Evolutionary conservation across 2,888 invertebrate genomes (phyloP).

Genomic region (Bugula neritina): DNA sequence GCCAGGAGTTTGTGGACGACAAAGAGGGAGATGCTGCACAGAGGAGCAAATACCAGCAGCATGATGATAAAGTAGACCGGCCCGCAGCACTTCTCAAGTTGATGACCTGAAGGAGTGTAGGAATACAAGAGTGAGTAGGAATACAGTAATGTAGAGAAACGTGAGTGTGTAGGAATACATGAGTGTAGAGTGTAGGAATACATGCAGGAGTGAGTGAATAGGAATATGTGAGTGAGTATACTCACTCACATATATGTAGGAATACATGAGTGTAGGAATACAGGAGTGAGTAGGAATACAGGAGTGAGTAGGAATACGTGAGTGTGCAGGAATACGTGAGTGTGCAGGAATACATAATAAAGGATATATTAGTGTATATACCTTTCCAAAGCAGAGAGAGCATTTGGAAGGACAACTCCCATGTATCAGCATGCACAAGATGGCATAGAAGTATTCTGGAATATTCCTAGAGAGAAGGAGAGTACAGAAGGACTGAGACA

Average conservation of each 20-base stretch:
- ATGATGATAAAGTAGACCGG: neutral
- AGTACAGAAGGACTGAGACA: neutral
- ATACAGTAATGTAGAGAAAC: neutral
- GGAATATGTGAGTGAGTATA: no score
- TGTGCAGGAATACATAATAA: no score
- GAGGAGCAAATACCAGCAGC: neutral
- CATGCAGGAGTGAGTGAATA: no score
- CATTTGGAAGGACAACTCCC: slow-evolving; percentile 4
- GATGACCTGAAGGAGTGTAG: neutral
- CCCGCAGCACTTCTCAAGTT: slow-evolving; percentile 8
- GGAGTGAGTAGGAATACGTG: neutral
- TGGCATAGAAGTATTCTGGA: neutral
- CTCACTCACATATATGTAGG: no score
- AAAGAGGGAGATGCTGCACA: neutral
- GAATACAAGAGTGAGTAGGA: neutral
- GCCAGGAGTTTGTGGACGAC: neutral
- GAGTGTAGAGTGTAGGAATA: neutral
- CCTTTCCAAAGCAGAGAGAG: slow-evolving; percentile 19
- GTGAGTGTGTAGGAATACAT: neutral
- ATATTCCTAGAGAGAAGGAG: neutral
- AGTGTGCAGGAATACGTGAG: neutral
- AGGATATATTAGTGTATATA: no score
- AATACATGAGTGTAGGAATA: neutral
- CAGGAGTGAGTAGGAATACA: neutral
- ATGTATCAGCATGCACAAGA: neutral